Conservation (phyloP, 1,140 invertebrate genomes). For the Brachionus koreanus region DNA sequence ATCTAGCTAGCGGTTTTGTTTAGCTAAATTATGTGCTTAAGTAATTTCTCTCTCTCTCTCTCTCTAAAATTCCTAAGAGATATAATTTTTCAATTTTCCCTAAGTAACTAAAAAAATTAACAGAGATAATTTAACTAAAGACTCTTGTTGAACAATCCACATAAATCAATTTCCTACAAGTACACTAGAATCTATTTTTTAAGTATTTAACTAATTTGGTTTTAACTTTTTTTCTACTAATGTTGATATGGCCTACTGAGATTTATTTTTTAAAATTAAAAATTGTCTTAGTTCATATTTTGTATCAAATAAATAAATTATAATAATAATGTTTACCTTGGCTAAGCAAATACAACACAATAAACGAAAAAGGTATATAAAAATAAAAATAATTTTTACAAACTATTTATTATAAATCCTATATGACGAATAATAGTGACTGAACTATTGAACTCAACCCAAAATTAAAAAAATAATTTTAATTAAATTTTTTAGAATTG, state of each 20-base stretch:
- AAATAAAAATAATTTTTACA: neutral
- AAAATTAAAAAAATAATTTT: neutral
- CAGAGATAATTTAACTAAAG: neutral
- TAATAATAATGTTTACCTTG: slow-evolving; percentile 38
- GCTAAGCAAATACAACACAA: neutral
- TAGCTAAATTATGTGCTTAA: neutral
- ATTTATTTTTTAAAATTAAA: neutral
- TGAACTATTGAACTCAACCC: slow-evolving; percentile 39
- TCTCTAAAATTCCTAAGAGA: neutral
- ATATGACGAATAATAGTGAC: neutral
- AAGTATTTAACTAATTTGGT: neutral
- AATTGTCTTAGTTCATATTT: neutral
- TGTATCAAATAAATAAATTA: slow-evolving; percentile 44
- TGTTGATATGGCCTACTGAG: neutral
- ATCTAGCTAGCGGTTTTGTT: neutral
- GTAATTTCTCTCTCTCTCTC: neutral
- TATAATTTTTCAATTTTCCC: neutral
- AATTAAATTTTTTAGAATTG: neutral
- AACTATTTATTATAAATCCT: neutral
- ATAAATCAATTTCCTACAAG: neutral
- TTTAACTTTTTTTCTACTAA: neutral
- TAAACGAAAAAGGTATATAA: neutral
- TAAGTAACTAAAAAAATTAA: neutral
- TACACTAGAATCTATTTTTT: neutral
- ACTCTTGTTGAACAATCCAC: neutral